phyloP scores from a whole-genome alignment of 1,140 invertebrate species.

The Lysiphlebus fabarum region DNA sequence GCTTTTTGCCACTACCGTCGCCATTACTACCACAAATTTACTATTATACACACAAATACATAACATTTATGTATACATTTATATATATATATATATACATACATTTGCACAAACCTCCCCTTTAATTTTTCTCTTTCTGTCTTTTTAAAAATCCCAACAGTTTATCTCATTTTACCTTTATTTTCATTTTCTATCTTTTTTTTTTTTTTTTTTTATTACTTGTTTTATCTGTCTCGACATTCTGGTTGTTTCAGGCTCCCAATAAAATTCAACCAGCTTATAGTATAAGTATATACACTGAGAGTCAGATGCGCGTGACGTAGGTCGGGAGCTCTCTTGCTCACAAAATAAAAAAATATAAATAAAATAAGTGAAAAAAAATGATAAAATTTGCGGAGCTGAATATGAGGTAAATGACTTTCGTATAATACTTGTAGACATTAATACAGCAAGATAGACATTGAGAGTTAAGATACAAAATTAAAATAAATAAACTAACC shows the following conservation, averaged over 20 bases:
- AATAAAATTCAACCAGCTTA: slow-evolving; percentile 21
- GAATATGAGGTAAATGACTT: no score
- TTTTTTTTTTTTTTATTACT: slow-evolving; percentile 7
- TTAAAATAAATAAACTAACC: no score
- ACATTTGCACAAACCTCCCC: slow-evolving; percentile 4
- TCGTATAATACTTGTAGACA: no score
- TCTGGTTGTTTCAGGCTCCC: slow-evolving; percentile 15
- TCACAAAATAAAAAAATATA: no score
- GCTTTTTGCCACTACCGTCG: not conserved
- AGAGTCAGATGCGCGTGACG: slow-evolving; percentile 19
- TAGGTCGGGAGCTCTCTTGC: slow-evolving; percentile 20
- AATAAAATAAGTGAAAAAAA: no score
- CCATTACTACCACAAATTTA: not conserved
- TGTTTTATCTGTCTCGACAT: slow-evolving; percentile 6
- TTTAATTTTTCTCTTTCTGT: slow-evolving; percentile 5
- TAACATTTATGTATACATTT: slow-evolving; percentile 2
- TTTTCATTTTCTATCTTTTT: slow-evolving; percentile 2
- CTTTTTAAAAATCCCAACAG: slow-evolving; percentile 4
- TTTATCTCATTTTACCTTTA: slow-evolving; percentile 21
- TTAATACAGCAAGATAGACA: no score
- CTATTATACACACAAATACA: slow-evolving; percentile 2
- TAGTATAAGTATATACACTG: not conserved
- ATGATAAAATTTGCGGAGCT: no score
- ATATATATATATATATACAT: slow-evolving; percentile 5
- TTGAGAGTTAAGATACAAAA: no score